Conservation (phyloP, 2,888 invertebrate species). For the Watsonalla cultraria region DNA sequence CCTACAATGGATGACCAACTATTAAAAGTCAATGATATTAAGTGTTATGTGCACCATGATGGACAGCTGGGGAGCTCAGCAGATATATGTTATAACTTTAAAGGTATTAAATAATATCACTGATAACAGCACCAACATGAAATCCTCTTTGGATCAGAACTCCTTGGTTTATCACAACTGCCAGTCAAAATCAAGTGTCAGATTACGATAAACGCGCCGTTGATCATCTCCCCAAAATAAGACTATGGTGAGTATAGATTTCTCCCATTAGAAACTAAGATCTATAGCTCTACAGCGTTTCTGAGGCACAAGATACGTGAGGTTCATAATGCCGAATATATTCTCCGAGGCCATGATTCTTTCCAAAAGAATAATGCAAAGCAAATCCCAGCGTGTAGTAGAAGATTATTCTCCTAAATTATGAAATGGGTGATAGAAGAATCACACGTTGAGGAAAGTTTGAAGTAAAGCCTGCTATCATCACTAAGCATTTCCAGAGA, state of each 20-base stretch:
- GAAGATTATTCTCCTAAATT: not conserved
- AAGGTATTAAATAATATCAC: no score
- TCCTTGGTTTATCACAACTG: not conserved
- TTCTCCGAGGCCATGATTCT: no score
- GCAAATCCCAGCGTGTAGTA: not conserved
- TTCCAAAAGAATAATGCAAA: not conserved
- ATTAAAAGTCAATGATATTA: no score
- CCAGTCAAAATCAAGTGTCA: not conserved
- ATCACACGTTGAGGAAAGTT: conserved; percentile 19
- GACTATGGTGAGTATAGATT: not conserved
- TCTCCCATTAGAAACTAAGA: not conserved
- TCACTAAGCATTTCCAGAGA: conserved; percentile 22
- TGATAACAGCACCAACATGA: not conserved
- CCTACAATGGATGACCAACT: no score
- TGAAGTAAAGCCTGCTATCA: conserved; percentile 18
- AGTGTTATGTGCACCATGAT: no score
- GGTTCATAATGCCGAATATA: not conserved
- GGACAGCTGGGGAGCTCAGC: no score
- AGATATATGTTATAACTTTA: no score
- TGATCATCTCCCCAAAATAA: not conserved
- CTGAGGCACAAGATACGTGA: not conserved
- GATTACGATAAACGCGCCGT: not conserved
- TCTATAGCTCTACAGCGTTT: not conserved
- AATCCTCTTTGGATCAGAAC: not conserved
- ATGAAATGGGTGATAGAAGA: not conserved